A percentile compares a stretch with the other conserved stretches of the same genome.
Evolutionary conservation across 1,140 invertebrate genomes (phyloP).

Genomic region (Saccostrea echinata): DNA sequence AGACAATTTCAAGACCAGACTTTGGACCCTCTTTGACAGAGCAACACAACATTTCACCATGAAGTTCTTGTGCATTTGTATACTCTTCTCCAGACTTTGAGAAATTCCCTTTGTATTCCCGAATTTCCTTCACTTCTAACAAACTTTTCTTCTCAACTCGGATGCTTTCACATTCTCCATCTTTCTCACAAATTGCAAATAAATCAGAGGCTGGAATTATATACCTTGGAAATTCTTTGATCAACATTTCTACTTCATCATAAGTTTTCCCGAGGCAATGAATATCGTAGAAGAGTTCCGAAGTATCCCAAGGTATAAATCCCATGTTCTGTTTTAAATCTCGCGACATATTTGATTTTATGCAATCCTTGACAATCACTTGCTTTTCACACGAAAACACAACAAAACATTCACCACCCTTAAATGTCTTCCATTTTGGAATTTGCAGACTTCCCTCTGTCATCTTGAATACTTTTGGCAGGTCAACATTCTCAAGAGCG

Average conservation of each 20-base stretch:
- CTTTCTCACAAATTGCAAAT: background rate
- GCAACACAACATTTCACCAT: conserved; percentile 8
- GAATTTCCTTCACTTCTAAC: conserved; percentile 22
- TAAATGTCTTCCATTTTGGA: background rate
- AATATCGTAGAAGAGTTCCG: conserved; percentile 17
- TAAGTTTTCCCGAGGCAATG: background rate
- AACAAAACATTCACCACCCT: background rate
- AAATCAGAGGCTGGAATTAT: background rate
- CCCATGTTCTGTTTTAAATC: background rate
- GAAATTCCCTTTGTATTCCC: conserved; percentile 9
- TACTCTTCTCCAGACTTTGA: background rate
- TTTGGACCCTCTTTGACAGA: background rate
- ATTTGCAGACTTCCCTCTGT: background rate
- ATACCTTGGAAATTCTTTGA: background rate
- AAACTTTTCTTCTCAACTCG: conserved; percentile 4
- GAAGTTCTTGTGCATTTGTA: background rate
- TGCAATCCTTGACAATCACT: background rate
- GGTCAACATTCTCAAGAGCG: background rate
- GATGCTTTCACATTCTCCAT: conserved; percentile 14
- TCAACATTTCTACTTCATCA: background rate
- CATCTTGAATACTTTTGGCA: background rate
- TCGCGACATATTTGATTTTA: background rate
- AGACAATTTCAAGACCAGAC: background rate
- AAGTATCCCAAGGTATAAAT: background rate
- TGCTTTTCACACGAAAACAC: conserved; percentile 17